phyloP scores from a whole-genome alignment of 2,888 invertebrate genomes.

The Trilocha varians region DNA sequence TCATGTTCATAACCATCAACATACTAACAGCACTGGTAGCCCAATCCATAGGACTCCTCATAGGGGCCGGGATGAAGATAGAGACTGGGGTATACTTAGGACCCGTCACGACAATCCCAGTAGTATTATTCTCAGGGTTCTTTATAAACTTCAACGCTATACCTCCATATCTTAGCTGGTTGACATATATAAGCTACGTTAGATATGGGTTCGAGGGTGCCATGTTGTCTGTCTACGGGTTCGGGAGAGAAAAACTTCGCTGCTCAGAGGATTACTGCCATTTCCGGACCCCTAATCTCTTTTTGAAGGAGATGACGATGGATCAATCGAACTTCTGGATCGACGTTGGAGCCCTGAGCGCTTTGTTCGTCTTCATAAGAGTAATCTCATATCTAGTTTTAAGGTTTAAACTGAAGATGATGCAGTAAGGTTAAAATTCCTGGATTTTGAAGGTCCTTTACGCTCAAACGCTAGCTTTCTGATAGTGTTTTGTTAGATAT shows the following conservation, averaged over 20 bases:
- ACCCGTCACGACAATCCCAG: conserved; percentile 92
- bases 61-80: conserved; percentile 92
- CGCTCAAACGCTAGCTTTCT: background rate
- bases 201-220: conserved; percentile 93
- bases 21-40: conserved; percentile 92
- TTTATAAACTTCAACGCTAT: conserved; percentile 94
- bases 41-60: conserved; percentile 92
- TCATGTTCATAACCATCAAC: conserved; percentile 81
- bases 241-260: conserved; percentile 84
- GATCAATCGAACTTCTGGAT: conserved; percentile 84
- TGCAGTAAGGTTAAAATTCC: conserved; percentile 41
- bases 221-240: conserved; percentile 93
- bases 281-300: conserved; percentile 84
- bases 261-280: conserved; percentile 90
- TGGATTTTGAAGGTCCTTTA: background rate
- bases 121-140: conserved; percentile 94
- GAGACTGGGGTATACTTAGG: conserved; percentile 86
- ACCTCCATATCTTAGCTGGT: conserved; percentile 89
- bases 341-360: conserved; percentile 86
- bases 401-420: conserved; percentile 81
- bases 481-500: background rate
- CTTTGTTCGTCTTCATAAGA: conserved; percentile 85
- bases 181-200: conserved; percentile 92
- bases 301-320: conserved; percentile 90
- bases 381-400: conserved; percentile 87